Base-by-base conservation (phyloP, 1,140 invertebrate species). In the Rhagoletis pomonella region DNA sequence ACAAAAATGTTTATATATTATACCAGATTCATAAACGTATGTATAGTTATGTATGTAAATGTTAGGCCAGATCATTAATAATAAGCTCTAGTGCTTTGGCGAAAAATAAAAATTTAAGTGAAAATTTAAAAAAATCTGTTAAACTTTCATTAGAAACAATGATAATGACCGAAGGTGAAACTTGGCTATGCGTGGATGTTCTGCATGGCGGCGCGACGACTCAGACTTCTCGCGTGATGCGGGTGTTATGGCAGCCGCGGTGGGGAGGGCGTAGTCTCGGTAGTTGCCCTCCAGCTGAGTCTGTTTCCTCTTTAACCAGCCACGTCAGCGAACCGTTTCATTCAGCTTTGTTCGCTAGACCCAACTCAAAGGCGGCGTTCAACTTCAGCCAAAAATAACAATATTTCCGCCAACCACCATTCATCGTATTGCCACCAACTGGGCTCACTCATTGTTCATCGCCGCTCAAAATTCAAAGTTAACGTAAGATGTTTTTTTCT, bases 391-490 rank as follows among this genome's bases (percentile, higher is more conserved):
- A 81, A 81, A 81, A 81, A 55, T n/a, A 81, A 55, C 47, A 81
- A 81, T 19, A 81, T 81, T 81, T 81, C 7, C 47, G 47, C n/a
- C 73, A 12, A 81, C 6, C 47, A 47, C 73, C 47, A 55, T 81
- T 19, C 73, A 19, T 58, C 7, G 73, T 47, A 58, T 81, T 5
- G 47, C 73, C 50, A 50, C 50, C 73, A 81, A 81, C 47, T 81
- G 73, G 9, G 73, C 73, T 81, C 73, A 81, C 47, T 81, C 47
- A 81, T 81, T 81, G 73, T 81, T 81, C 44, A 10, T 55, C 47
- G 19, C 73, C 10, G 17, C 42, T 81, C 29, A 81, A 81, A 81
- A 81, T 81, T 81, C 73, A 81, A 81, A 81, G 73, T 58, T 58
- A 81, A 55, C n/a, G 64, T 29, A 67, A 67, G 12, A 29, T 19